These are phyloP conservation scores for Troilus luridus DNA, from an alignment of 2,888 invertebrate species.

Conservation along the genomic window DNA sequence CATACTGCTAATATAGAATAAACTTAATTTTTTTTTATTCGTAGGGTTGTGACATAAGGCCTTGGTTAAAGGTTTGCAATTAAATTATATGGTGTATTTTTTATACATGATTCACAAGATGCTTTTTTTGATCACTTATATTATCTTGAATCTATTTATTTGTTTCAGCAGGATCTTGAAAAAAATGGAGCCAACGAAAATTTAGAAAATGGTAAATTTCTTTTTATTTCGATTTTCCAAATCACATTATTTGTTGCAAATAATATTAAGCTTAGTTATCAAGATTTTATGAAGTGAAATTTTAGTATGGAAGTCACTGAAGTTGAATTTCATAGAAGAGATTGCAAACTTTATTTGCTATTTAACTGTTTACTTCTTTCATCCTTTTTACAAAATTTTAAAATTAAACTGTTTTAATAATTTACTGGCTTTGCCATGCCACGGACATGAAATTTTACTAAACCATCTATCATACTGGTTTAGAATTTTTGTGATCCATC, in stretches of 20 bases:
- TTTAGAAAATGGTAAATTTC: conserved; percentile 16
- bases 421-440: not conserved
- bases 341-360: not conserved
- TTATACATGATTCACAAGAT: not conserved
- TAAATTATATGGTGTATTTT: too few relatives aligned
- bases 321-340: not conserved
- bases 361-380: not conserved
- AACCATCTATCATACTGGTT: too few relatives aligned
- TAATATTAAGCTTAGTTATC: not conserved
- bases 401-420: not conserved
- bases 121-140: not conserved
- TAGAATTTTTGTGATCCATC: too few relatives aligned
- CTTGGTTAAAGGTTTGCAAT: too few relatives aligned
- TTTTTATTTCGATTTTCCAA: not conserved
- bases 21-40: too few relatives aligned
- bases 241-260: not conserved
- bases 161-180: not conserved
- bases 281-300: not conserved
- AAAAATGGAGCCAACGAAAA: not conserved
- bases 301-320: not conserved
- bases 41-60: too few relatives aligned
- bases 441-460: too few relatives aligned
- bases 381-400: not conserved
- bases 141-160: not conserved
- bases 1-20: too few relatives aligned